Evolutionary conservation across 2,113 vertebrate genomes (phyloP).

Genomic region (Saimiri boliviensis): DNA sequence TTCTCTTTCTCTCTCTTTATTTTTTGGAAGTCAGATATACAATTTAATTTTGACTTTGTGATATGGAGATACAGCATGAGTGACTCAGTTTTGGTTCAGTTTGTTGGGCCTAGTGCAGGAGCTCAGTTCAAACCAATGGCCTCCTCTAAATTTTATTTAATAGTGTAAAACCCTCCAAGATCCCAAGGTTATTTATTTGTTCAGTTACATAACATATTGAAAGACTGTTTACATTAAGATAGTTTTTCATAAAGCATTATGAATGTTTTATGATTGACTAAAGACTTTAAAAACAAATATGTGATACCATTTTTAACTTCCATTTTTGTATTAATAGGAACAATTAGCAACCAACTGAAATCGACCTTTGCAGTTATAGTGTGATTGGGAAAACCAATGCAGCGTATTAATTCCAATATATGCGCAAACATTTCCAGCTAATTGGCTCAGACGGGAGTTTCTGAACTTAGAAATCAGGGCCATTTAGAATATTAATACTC

Average conservation of each 20-base stretch:
- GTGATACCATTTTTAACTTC: not conserved
- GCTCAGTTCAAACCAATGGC: not conserved
- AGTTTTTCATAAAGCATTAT: not conserved
- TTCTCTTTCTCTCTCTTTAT: not conserved
- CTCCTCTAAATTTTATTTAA: not conserved
- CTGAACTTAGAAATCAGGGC: constrained; percentile 30
- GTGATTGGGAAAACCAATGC: constrained; percentile 3
- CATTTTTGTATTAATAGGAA: not conserved
- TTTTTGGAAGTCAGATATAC: not conserved
- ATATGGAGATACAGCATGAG: not conserved
- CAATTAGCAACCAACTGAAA: not conserved
- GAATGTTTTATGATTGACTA: not conserved
- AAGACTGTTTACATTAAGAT: not conserved
- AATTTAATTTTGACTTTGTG: not conserved
- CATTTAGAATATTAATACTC: constrained; percentile 23
- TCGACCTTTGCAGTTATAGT: not conserved
- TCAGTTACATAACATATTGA: not conserved
- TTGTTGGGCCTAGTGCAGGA: not conserved
- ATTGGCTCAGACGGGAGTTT: not conserved
- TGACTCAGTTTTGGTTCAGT: not conserved
- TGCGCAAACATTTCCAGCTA: not conserved
- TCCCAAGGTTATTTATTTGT: not conserved
- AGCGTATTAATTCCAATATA: not conserved
- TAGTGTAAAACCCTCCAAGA: not conserved
- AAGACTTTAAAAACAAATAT: constrained; percentile 36